These are phyloP conservation scores for Trissolcus basalis DNA, from an alignment of 1,140 invertebrate species.

Conservation along the genomic window DNA sequence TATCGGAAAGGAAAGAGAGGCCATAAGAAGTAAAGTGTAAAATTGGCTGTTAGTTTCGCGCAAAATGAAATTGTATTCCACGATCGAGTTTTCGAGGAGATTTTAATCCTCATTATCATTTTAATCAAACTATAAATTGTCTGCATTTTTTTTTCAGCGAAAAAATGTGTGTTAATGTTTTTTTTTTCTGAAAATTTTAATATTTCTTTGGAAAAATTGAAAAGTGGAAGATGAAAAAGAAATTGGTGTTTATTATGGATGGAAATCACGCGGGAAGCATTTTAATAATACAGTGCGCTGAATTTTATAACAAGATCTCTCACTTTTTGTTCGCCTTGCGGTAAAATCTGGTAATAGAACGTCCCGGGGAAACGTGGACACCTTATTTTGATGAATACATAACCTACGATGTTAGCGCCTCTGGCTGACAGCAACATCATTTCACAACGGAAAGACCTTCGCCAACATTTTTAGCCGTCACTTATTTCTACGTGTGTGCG, in stretches of 20 bases:
- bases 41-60: conserved; percentile 22
- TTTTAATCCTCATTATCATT: too few relatives aligned
- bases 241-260: not conserved
- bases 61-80: conserved; percentile 23
- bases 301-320: conserved; percentile 29
- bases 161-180: too few relatives aligned
- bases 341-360: conserved; percentile 31
- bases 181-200: too few relatives aligned
- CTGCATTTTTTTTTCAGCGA: not conserved
- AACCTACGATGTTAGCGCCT: conserved; percentile 37
- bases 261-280: not conserved
- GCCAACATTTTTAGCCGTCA: conserved; percentile 40
- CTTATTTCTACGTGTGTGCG: not conserved
- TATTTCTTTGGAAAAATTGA: not conserved
- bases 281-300: conserved; percentile 13
- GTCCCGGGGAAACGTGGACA: conserved; percentile 36
- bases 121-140: not conserved
- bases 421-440: conserved; percentile 42
- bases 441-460: conserved; percentile 45
- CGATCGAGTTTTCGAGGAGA: conserved; percentile 8
- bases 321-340: conserved; percentile 18
- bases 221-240: not conserved
- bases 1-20: conserved; percentile 33
- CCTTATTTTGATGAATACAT: conserved; percentile 48
- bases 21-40: conserved; percentile 10